Base-by-base conservation (phyloP, 2,797 vertebrate genomes). In the Phataginus tetradactyla region DNA sequence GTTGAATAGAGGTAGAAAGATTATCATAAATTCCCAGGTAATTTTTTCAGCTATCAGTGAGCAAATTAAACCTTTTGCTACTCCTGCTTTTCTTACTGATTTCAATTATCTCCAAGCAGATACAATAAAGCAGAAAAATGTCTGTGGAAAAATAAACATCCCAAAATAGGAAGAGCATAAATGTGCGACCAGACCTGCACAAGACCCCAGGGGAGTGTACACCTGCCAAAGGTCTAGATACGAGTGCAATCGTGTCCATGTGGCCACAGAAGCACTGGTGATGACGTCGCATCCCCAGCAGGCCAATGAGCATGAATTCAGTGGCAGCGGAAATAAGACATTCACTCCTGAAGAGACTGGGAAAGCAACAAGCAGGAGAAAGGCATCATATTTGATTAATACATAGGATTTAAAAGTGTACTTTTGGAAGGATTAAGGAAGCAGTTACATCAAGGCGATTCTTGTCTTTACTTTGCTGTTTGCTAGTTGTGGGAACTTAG, bases 41-140 rank as follows among this genome's bases (percentile, higher is more conserved):
- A 4, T 14, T 69, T 49, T 80, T 85, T 57, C 42, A 69, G 42
- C 23, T 88, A 32, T 57, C 57, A 85, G 12, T 78, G 63, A 74
- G 29, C 25, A 11, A 86, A 86, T 91, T 84, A 66, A 32, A 39
- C 45, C 34, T 74, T 95, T 66, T 77, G 37, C 12, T 37, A 27
- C 32, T 20, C 69, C 27, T 69, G 34, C n/a, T 89, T 94, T 91
- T 85, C 69, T 23, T 79, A 57, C 72, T 95, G 74, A 95, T 75
- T 83, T 96, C 81, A 80, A 39, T 94, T 23, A 91, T 59, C 25
- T 71, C 66, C 68, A 84, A 57, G 23, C 32, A 91, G 11, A 71
- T 59, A 18, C 15, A 83, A 27, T 68, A 97, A 95, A 88, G 14
- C 32, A 66, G 32, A 78, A 37, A 37, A 7, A 93, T 20, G 66